Conservation (phyloP, 2,113 vertebrate genomes). For the Sylvilagus bachmani region DNA sequence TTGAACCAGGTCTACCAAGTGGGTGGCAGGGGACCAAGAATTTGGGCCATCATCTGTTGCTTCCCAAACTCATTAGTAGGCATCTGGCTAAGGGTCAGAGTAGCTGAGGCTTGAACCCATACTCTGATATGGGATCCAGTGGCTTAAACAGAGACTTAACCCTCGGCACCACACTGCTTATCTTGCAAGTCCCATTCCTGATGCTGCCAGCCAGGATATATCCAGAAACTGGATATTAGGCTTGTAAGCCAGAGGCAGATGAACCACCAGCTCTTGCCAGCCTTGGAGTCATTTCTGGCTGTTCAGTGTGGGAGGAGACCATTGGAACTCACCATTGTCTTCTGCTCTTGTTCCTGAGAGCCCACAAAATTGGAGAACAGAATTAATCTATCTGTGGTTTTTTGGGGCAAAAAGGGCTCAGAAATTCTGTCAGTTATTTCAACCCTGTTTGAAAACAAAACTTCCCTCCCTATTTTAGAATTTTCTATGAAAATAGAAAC, state of each 20-base stretch:
- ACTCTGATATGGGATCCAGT: no score
- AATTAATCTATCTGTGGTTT: slow-evolving; percentile 2
- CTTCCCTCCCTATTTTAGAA: background rate
- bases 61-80: no score
- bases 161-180: no score
- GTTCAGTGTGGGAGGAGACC: background rate
- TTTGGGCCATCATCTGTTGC: no score
- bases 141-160: no score
- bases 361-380: background rate
- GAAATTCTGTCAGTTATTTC: background rate
- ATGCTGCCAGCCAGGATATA: background rate
- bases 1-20: no score
- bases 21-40: no score
- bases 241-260: slow-evolving; percentile 18
- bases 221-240: background rate
- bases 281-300: slow-evolving; percentile 41
- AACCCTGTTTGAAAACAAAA: slow-evolving; percentile 29
- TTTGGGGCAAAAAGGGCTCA: background rate
- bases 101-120: no score
- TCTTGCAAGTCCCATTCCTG: background rate
- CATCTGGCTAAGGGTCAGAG: no score
- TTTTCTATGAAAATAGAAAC: background rate
- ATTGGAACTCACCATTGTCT: background rate
- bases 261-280: slow-evolving; percentile 6
- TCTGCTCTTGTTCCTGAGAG: background rate